phyloP scores from a whole-genome alignment of 2,797 vertebrate species.

The Denticeps clupeoides region DNA sequence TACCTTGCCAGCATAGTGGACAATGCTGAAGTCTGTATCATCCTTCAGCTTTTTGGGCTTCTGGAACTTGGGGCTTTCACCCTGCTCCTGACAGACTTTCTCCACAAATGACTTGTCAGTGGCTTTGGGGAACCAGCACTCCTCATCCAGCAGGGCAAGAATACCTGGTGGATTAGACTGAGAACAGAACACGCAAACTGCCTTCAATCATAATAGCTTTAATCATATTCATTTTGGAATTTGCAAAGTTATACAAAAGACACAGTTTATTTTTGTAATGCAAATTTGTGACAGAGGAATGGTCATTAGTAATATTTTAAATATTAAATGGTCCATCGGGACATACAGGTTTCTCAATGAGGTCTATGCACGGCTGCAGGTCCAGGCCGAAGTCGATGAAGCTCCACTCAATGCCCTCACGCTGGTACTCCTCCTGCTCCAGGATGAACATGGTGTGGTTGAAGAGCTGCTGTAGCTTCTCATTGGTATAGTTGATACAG shows the following conservation, averaged over 20 bases:
- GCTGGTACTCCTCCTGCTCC: slow-evolving; percentile 88
- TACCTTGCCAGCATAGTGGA: slow-evolving; percentile 80
- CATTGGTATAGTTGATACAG: slow-evolving; percentile 91
- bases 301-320: not conserved
- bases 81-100: slow-evolving; percentile 73
- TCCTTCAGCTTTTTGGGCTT: slow-evolving; percentile 76
- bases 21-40: slow-evolving; percentile 76
- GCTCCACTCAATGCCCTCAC: slow-evolving; percentile 90
- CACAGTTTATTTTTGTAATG: not conserved
- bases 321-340: not conserved
- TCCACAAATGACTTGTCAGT: slow-evolving; percentile 79
- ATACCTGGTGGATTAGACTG: slow-evolving; percentile 74
- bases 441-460: slow-evolving; percentile 93
- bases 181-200: not conserved
- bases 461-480: slow-evolving; percentile 91
- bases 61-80: slow-evolving; percentile 75
- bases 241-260: not conserved
- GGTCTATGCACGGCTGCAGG: slow-evolving; percentile 64
- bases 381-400: slow-evolving; percentile 86
- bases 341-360: slow-evolving; percentile 27
- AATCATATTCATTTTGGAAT: not conserved
- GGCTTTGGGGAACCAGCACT: slow-evolving; percentile 82
- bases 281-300: not conserved
- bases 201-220: not conserved
- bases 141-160: slow-evolving; percentile 72